phyloP scores from a whole-genome alignment of 2,113 vertebrate genomes.

The Leptocoma aspasia region DNA sequence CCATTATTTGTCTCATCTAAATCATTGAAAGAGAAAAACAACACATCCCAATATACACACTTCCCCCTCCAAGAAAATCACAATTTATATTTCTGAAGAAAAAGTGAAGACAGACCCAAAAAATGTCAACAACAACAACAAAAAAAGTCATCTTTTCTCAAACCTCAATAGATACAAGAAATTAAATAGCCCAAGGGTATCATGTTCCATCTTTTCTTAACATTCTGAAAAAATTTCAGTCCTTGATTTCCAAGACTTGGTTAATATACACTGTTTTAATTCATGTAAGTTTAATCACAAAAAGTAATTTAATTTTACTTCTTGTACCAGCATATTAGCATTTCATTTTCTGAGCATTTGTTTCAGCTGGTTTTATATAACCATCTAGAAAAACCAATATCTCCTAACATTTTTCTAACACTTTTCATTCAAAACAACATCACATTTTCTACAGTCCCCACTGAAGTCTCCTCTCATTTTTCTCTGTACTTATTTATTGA shows the following conservation, averaged over 20 bases:
- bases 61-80: fast-evolving
- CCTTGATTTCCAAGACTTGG: not conserved
- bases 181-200: not conserved
- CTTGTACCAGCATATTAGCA: not conserved
- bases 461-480: not conserved
- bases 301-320: not conserved
- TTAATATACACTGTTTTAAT: not conserved
- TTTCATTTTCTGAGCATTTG: not conserved
- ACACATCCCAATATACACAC: not conserved
- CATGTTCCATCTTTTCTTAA: not conserved
- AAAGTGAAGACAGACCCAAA: not conserved
- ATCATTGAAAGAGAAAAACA: not conserved
- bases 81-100: not conserved
- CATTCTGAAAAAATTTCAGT: not conserved
- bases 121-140: not conserved
- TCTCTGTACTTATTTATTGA: not conserved
- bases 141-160: not conserved
- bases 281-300: not conserved
- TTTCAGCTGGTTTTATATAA: not conserved
- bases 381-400: not conserved
- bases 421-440: not conserved
- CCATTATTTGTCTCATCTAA: not conserved
- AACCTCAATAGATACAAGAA: not conserved
- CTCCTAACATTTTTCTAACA: not conserved
- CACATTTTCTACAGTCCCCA: not conserved